Base-by-base conservation (phyloP, 1,140 invertebrate genomes). In the Myzus persicae region DNA sequence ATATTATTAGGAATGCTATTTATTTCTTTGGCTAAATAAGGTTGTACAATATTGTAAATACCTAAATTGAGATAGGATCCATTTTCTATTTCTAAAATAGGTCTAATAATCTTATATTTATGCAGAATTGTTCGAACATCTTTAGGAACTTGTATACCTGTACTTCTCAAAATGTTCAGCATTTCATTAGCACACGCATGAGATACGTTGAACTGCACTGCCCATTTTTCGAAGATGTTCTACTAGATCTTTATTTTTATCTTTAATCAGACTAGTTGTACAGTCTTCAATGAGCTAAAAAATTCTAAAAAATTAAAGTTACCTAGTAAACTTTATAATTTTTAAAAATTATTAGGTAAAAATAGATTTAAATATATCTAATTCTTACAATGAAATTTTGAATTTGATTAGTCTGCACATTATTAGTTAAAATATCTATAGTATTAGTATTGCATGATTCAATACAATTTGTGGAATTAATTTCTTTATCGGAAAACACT, bases 1-100 rank as follows among this genome's bases (percentile, higher is more conserved):
- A 31, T 44, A 24, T 44, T 44, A 85, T 85, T 8, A 44, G 42
- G 42, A 44, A 44, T 44, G 42, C 42, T 44, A 44, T 44, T 8
- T 44, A 22, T 85, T 24, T 44, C 3, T 85, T 44, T 85, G 1
- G 24, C 7, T 6, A 85, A 85, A 85, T 31, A 18, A 22, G 82
- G 82, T 44, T 42, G 38, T 8, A 85, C 24, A 40, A 85, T 85
- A 85, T 85, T 85, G 22, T 24, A 24, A 42, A 85, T 85, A 42
- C 82, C 82, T 85, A 85, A 85, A 85, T 85, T 6, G 7, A 85
- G 38, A n/a, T 85, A 85, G 26, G 24, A 44, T 8, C 40, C 82
- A 85, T 44, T 44, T 42, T 40, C 8, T 20, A 85, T 85, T 40
- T 95, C 95, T 97, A 97, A 94, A 98, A 98, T 85, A 36, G 2